Evolutionary conservation across 35 echinoderm and acorn worm species (phyloP).

Genomic region (Apostichopus californicus): DNA sequence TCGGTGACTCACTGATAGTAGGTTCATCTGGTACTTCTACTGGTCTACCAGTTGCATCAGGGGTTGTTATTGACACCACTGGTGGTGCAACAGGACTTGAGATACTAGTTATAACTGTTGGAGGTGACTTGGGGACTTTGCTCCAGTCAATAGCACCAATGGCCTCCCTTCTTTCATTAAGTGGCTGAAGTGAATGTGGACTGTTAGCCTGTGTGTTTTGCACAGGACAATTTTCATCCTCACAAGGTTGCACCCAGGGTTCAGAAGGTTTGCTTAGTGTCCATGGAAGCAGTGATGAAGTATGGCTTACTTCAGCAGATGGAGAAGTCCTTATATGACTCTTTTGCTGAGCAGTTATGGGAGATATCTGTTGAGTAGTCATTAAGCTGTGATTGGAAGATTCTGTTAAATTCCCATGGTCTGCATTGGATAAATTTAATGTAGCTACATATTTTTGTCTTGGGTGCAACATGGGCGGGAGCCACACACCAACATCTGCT

Average conservation of each 20-base stretch:
- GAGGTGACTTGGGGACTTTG: background rate
- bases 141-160: background rate
- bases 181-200: background rate
- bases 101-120: background rate
- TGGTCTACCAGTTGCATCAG: background rate
- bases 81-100: constrained; percentile 29
- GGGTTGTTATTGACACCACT: background rate
- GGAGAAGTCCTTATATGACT: background rate
- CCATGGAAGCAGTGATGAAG: background rate
- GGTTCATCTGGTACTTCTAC: background rate
- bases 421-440: background rate
- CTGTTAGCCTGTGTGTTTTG: too few species aligned
- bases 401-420: background rate
- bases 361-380: constrained; percentile 9
- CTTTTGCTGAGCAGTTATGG: background rate
- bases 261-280: background rate
- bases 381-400: constrained; percentile 13
- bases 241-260: background rate
- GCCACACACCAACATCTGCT: constrained; percentile 3
- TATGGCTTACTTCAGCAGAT: background rate
- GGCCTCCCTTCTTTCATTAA: background rate
- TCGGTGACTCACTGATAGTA: background rate
- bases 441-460: background rate
- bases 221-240: too few species aligned
- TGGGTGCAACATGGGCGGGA: background rate